A percentile compares a stretch with the other conserved stretches of the same genome.
Conservation (phyloP, 2,797 vertebrate species). For the Thalassophryne amazonica region DNA sequence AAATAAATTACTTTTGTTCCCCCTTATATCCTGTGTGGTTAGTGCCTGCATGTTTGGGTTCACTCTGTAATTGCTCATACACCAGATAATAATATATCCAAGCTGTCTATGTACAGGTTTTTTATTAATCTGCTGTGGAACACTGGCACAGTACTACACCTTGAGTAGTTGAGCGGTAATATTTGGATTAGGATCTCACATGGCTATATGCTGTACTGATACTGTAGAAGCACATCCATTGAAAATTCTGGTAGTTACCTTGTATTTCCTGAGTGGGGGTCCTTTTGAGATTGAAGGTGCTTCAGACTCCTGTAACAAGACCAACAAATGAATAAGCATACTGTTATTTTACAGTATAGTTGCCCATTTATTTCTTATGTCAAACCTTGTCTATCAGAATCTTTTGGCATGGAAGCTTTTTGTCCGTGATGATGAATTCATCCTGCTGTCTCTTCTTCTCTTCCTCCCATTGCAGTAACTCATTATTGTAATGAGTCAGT, state of each 20-base stretch:
- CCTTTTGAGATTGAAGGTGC: constrained; percentile 26
- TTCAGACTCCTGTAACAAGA: constrained; percentile 43
- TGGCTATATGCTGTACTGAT: not conserved
- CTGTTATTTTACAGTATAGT: not conserved
- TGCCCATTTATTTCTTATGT: not conserved
- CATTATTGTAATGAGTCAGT: constrained; percentile 68
- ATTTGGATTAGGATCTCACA: not conserved
- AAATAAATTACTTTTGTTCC: no score
- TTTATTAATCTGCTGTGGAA: no score
- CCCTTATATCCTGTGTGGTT: no score
- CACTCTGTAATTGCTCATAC: no score
- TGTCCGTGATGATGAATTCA: constrained; percentile 87
- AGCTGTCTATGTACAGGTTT: no score
- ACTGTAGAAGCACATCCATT: not conserved
- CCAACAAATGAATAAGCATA: not conserved
- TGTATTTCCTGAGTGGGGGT: constrained; percentile 70
- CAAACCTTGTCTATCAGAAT: constrained; percentile 29
- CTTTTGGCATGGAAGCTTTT: constrained; percentile 12
- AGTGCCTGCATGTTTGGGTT: no score
- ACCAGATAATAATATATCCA: no score
- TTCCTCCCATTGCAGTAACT: constrained; percentile 76
- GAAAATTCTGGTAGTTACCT: constrained; percentile 45
- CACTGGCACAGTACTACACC: no score
- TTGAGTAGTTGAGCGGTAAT: no score
- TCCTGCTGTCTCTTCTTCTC: constrained; percentile 72